Conservation (phyloP, 2,888 invertebrate species). For the Euclidia mi region DNA sequence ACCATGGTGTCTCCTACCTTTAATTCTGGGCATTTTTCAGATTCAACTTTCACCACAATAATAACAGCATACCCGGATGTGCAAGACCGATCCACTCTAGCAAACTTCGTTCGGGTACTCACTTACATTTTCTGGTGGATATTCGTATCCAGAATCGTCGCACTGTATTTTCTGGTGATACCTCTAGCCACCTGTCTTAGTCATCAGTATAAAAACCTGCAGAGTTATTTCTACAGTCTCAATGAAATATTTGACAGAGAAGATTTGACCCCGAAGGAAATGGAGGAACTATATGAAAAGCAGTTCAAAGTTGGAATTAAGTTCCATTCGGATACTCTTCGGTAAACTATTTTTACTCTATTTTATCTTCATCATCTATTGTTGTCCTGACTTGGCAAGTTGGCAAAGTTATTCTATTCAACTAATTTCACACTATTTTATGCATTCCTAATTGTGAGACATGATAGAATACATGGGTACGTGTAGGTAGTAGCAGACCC, state of each 20-base stretch:
- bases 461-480: too few relatives aligned
- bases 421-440: too few relatives aligned
- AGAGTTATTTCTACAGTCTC: conserved; percentile 68
- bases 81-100: conserved; percentile 53
- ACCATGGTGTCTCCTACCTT: too few relatives aligned
- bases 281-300: conserved; percentile 64
- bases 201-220: conserved; percentile 68
- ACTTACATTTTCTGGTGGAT: conserved; percentile 60
- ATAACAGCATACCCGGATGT: conserved; percentile 65
- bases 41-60: conserved; percentile 59
- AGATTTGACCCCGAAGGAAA: conserved; percentile 56
- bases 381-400: too few relatives aligned
- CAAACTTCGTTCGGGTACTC: conserved; percentile 43
- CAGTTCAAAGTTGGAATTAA: conserved; percentile 68
- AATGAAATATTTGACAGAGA: conserved; percentile 59
- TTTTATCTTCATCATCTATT: too few relatives aligned
- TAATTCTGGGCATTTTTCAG: conserved; percentile 45
- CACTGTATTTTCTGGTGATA: conserved; percentile 53
- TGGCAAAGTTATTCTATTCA: too few relatives aligned
- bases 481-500: too few relatives aligned
- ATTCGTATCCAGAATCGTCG: conserved; percentile 48
- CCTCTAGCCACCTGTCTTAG: conserved; percentile 56
- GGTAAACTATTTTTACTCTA: conserved; percentile 57
- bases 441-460: too few relatives aligned
- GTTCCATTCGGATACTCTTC: conserved; percentile 66